A percentile compares a stretch with the other conserved stretches of the same genome.
Conservation (phyloP, 2,888 invertebrate genomes). For the Sminthurinus aureus region DNA sequence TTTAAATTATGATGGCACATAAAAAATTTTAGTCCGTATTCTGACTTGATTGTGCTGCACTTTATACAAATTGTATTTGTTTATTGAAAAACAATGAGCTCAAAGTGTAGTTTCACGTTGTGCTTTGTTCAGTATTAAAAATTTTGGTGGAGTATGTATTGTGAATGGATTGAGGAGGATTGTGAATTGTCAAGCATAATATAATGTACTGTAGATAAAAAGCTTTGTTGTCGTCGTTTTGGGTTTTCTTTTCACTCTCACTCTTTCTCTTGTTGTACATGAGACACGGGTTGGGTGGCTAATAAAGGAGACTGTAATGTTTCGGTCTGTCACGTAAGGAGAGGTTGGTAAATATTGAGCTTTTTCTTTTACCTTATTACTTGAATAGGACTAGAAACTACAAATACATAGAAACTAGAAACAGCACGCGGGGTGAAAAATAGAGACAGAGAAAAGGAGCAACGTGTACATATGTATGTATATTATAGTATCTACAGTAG, state of each 20-base stretch:
- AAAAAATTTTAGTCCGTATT: too few species aligned
- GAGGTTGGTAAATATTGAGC: conserved; percentile 15
- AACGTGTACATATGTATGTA: too few species aligned
- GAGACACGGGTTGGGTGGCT: background rate
- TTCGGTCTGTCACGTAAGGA: conserved; percentile 22
- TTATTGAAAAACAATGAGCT: background rate
- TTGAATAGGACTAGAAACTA: background rate
- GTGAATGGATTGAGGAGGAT: background rate
- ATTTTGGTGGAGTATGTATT: background rate
- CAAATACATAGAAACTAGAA: background rate
- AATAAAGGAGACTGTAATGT: conserved; percentile 19
- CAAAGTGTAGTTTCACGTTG: background rate
- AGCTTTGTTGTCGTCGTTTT: background rate
- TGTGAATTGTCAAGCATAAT: background rate
- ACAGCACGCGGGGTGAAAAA: background rate
- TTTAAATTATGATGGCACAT: too few species aligned
- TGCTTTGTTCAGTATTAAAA: background rate
- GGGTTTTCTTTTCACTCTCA: background rate
- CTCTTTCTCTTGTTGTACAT: background rate
- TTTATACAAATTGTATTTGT: background rate
- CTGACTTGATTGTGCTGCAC: too few species aligned
- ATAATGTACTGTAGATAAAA: background rate
- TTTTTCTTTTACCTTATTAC: too few species aligned
- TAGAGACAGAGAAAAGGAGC: background rate
- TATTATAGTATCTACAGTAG: too few species aligned